Percentiles rank a stretch among this genome's conserved stretches.
Evolutionary conservation across 2,797 vertebrate genomes (phyloP).

Genomic region (Moxostoma hubbsi): DNA sequence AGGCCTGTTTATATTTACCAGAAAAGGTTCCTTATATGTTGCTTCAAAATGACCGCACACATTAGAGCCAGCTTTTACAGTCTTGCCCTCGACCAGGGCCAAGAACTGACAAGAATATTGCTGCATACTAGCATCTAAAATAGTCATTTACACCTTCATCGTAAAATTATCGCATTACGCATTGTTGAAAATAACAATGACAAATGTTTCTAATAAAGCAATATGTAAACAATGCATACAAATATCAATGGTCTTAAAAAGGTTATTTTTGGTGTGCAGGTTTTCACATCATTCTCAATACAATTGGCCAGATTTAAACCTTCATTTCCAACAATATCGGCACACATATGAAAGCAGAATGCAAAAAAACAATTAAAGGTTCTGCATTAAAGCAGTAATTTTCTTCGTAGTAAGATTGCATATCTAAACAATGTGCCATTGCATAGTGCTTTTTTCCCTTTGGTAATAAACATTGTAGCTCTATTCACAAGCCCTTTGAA

Average conservation of each 20-base stretch:
- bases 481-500: constrained; percentile 28
- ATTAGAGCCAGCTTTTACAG: constrained; percentile 1
- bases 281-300: neutral
- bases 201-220: constrained; percentile 18
- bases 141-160: constrained; percentile 41
- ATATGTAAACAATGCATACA: constrained; percentile 47
- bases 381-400: neutral
- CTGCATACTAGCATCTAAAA: constrained; percentile 24
- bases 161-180: neutral
- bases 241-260: constrained; percentile 21
- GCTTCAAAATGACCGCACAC: constrained; percentile 6
- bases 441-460: constrained; percentile 13
- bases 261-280: neutral
- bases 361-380: constrained; percentile 9
- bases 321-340: constrained; percentile 20
- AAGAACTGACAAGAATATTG: neutral
- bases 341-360: constrained; percentile 2
- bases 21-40: constrained; percentile 1
- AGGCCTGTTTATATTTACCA: neutral
- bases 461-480: constrained; percentile 20
- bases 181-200: constrained; percentile 10
- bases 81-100: constrained; percentile 12
- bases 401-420: constrained; percentile 17
- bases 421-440: constrained; percentile 16
- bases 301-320: constrained; percentile 14